Conservation (phyloP, 1,140 invertebrate genomes). For the Thaumatotibia leucotreta region DNA sequence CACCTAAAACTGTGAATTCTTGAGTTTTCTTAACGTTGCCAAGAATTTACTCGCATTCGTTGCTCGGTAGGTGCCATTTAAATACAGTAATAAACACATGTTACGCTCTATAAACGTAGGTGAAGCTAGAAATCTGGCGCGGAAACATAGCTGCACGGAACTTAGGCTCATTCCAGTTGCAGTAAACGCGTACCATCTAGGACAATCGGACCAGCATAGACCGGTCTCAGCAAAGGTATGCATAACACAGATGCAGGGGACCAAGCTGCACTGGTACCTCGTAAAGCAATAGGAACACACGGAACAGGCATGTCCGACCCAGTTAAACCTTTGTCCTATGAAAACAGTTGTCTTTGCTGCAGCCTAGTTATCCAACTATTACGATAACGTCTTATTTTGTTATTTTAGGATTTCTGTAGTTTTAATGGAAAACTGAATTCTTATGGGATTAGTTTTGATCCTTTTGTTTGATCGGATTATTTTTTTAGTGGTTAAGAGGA, state of each 20-base stretch:
- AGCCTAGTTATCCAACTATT: conserved; percentile 18
- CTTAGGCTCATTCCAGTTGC: neutral
- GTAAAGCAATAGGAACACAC: neutral
- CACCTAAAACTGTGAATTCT: too few species aligned
- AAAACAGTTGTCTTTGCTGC: conserved; percentile 41
- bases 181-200: too few species aligned
- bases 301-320: conserved; percentile 19
- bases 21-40: neutral
- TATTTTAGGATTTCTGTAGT: neutral
- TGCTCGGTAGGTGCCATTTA: neutral
- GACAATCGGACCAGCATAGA: too few species aligned
- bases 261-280: neutral
- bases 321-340: conserved; percentile 49
- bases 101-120: neutral
- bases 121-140: neutral
- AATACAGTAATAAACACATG: neutral
- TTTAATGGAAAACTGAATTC: neutral
- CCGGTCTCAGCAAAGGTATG: too few species aligned
- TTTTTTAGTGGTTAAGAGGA: too few species aligned
- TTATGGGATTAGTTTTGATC: neutral
- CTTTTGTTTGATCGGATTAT: neutral
- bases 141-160: neutral
- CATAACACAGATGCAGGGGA: neutral
- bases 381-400: neutral
- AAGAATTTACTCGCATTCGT: neutral